Evolutionary conservation across 2,888 invertebrate genomes (phyloP), one percentile per base, ranked within the genome.

Genomic region (Ophioninae sp.): DNA sequence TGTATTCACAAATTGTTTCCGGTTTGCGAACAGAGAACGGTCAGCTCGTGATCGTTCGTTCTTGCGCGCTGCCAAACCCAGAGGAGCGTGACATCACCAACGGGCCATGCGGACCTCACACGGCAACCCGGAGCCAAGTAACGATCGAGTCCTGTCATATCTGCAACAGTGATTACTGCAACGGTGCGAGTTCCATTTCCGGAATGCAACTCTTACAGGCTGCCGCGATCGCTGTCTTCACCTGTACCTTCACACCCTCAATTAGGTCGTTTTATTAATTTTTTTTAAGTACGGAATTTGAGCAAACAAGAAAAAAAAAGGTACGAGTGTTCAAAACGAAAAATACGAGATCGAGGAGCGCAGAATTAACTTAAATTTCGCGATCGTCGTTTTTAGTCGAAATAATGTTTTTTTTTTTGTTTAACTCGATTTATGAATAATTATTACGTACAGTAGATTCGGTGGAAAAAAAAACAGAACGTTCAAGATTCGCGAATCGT

Each of bases 111-210:
- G 87, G 89, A 44, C 79, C 86, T 41, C 69, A 82, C 64, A 81
- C 78, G 13, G 71, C 84, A 37, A 81, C 86, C 13, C 79, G 76
- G 63, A 89, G 89, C 68, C 86, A 87, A 71, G 88, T 83, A 44
- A 85, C 87, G 22, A 81, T 91, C 76, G 91, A 91, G 59, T 92
- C 92, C 59, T 92, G 92, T 79, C 86, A 92, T 83, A 90, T 92
- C 82, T 92, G 92, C 82, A 90, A 85, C 78, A 90, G 88, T 41
- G 91, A 92, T 86, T 87, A 90, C 37, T 92, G 92, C 85, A 92
- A 92, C 80, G 90, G 91, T 17, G 91, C 91, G 23, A 88, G 87
- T 63, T 87, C 87, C 39, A 82, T 88, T 63, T 88, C 89, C 41
- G 85, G 86, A 39, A 86, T 86, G 65, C 87, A 87, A 71, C 56